A percentile compares a stretch with the other conserved stretches of the same genome.
These are phyloP conservation scores for Drosophila acutilabella DNA, from an alignment of 2,888 invertebrate species.

Conservation along the genomic window DNA sequence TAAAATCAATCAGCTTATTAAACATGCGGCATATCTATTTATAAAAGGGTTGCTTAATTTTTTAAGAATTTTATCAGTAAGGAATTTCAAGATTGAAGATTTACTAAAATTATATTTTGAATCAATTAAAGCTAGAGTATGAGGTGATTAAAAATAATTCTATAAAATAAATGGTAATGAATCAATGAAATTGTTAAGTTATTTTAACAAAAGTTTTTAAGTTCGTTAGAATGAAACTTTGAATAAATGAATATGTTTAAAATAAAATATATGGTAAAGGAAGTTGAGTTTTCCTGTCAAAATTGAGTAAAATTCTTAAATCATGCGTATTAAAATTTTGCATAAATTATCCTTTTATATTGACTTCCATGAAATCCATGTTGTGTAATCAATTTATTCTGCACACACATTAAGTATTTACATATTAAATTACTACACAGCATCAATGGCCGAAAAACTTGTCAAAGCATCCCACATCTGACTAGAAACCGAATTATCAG, in stretches of 20 bases:
- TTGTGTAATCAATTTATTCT: neutral
- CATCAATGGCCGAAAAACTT: neutral
- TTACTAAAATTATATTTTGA: neutral
- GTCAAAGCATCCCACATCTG: neutral
- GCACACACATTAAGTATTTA: neutral
- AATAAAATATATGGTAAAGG: neutral
- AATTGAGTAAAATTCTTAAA: neutral
- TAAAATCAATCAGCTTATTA: slow-evolving; percentile 10
- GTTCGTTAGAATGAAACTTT: too few relatives aligned
- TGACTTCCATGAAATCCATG: neutral
- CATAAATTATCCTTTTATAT: neutral
- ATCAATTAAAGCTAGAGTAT: too few relatives aligned
- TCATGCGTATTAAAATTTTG: neutral
- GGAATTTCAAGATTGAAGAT: neutral
- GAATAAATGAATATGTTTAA: too few relatives aligned
- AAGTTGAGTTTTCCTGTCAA: neutral
- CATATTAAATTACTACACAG: slow-evolving; percentile 4
- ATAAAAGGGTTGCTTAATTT: slow-evolving; percentile 6
- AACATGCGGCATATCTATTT: neutral
- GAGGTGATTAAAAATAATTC: too few relatives aligned
- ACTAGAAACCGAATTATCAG: neutral
- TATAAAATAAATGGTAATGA: neutral
- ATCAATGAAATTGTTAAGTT: too few relatives aligned
- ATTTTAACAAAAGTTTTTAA: too few relatives aligned
- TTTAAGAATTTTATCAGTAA: too few relatives aligned